Base-by-base conservation (phyloP, 2,888 invertebrate genomes). In the Acrobasis suavella region DNA sequence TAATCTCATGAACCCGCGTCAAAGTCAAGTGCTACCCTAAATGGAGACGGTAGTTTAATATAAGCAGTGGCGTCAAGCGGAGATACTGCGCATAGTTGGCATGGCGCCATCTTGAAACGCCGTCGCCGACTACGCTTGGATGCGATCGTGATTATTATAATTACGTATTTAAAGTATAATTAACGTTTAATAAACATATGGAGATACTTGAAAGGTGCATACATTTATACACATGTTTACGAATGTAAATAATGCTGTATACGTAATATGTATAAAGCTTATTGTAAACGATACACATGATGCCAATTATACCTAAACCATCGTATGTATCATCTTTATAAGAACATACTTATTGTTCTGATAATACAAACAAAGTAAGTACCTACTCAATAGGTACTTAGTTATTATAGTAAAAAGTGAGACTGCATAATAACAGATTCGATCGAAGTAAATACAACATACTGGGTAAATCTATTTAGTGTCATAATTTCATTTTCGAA, bases 61-160 rank as follows among this genome's bases (percentile, higher is more conserved):
- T 73, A 75, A 76, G 72, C 73, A 68, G 75, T 77, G 80, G 80
- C 85, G 86, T 86, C 86, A 82, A 77, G 81, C 84, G 86, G 87
- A 85, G 83, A 81, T 84, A 81, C 83, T 86, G 83, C 84, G 87
- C 86, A 88, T 88, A 87, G 78, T 90, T 91, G 91, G 91, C 91
- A 69, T 71, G 67, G 63, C 77, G 87, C 90, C 90, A 91, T 77
- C 64, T 72, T 73, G 72, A 73, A 79, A 77, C 84, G 83, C 81
- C 85, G 80, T 83, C 75, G 81, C 58, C 50, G 16, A 39, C 56
- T 15, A 15, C 39, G 16, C 22, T 39, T 46, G 14, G 46, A 49
- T 58, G 58, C 58, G 58, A 49, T 58, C 58, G 10, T 49, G 58
- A 49, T 52, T 14, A 49, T 58, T 49, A 17, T 58, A 46, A 54